Evolutionary conservation across 2,888 invertebrate species (phyloP), one percentile per base, ranked within the genome.

Genomic region (Coenonympha arcania): DNA sequence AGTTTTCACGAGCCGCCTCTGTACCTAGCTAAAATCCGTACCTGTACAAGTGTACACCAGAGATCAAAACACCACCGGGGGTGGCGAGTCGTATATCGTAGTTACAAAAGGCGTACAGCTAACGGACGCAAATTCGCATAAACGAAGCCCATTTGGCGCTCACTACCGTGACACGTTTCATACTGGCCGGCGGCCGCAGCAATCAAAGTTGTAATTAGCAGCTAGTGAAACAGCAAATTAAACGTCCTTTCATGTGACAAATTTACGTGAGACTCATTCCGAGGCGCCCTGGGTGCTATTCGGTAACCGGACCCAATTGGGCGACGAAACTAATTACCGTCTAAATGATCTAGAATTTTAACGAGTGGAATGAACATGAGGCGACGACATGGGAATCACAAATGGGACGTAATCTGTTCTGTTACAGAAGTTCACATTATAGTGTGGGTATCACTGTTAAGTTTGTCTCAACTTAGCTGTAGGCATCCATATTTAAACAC

Each of bases 121-220:
- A 50, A 20, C 31, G 16, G 31, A 43, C 42, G 47, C 51, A 48
- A 48, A 48, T 42, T 42, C 41, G 42, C 47, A 43, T 52, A 44
- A 52, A 55, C 43, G 37, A 15, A 48, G 31, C 43, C 57, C 65
- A 54, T 44, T 44, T 34, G 34, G 22, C n/a, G 22, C 15, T 5
- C 34, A 34, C 61, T 62, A 55, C 62, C 61, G 63, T 71, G 68
- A 67, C 68, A 70, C 68, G 69, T 69, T 73, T 68, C 65, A 61
- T n/a, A 44, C 65, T n/a, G n/a, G n/a, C n/a, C n/a, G n/a, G 68
- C 63, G 61, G 73, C 73, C 74, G 57, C 73, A 67, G 72, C 79
- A 82, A 81, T 82, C 83, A 81, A 79, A 79, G 74, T 76, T 76
- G 80, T 80, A 82, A 84, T 83, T 83, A 84, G 77, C 79, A 79